phyloP scores from a whole-genome alignment of 2,888 invertebrate species.

The Xylota sylvarum region DNA sequence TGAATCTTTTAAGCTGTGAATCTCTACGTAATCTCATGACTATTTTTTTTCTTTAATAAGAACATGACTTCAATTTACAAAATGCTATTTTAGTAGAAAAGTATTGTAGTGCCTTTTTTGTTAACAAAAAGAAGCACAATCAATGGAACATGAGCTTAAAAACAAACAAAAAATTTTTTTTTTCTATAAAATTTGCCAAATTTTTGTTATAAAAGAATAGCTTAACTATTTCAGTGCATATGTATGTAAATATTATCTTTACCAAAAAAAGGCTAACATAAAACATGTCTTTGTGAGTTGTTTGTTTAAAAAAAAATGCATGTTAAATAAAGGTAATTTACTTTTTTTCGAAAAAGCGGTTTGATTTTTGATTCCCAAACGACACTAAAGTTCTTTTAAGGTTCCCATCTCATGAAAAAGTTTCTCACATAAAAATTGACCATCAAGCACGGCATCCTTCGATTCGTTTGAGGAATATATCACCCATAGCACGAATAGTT shows the following conservation, averaged over 20 bases:
- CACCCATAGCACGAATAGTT: too few relatives aligned
- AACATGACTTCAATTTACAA: not conserved
- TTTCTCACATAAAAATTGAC: too few relatives aligned
- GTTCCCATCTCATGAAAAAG: too few relatives aligned
- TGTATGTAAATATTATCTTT: not conserved
- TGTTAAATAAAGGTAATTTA: conserved; percentile 33
- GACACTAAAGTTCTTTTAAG: too few relatives aligned
- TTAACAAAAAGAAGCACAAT: conserved; percentile 26
- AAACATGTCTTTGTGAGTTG: not conserved
- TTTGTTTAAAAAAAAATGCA: conserved; percentile 11
- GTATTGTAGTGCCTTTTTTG: conserved; percentile 32
- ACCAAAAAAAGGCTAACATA: not conserved
- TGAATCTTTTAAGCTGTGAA: conserved; percentile 16
- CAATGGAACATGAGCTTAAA: conserved; percentile 42
- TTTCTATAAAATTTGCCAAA: conserved; percentile 10
- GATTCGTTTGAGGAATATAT: too few relatives aligned
- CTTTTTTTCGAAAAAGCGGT: not conserved
- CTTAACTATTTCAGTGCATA: conserved; percentile 6
- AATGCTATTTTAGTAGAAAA: conserved; percentile 12
- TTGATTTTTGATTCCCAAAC: conserved; percentile 2
- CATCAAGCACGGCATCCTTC: too few relatives aligned
- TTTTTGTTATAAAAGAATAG: not conserved
- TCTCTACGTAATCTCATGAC: conserved; percentile 24
- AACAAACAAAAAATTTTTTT: not conserved
- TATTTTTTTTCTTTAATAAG: not conserved